Base-by-base conservation (phyloP, 2,888 invertebrate species). In the Tetragnatha montana region DNA sequence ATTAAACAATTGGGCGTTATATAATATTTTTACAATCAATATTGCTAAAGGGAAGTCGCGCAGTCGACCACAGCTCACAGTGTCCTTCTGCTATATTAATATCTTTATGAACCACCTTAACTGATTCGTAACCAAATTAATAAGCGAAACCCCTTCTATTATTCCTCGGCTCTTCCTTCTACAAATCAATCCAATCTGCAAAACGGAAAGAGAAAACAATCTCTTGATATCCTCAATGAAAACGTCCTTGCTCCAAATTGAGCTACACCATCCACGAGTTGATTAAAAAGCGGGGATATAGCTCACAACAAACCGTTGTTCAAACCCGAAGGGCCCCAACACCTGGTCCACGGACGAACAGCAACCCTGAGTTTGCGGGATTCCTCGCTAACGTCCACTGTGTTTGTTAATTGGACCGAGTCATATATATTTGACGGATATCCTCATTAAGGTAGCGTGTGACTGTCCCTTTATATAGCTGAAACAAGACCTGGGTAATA, bases 391-490 rank as follows among this genome's bases (percentile, higher is more conserved):
- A 49, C 8, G 50, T 35, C 49, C 35, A 35, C 35, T 35, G 47
- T 69, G 80, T 4, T 47, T 80, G 82, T 35, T 82, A 82, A 82
- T 82, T 82, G 82, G 82, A 82, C 82, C 82, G 74, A 51, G 51
- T 73, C 12, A 74, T 74, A 35, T 35, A 82, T 73, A 82, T 71
- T 51, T 74, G 50, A 60, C 82, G 82, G 82, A 82, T 22, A 82
- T 82, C 82, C 82, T 82, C 82, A 51, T 74, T 81, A 81, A n/a
- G 14, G 51, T 12, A n/a, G 50, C 47, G 81, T 78, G 78, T 51
- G 51, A 73, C 35, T 82, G 51, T 82, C 74, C 51, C 82, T 35
- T 51, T 51, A 73, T 82, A 74, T 35, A 73, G 60, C 73, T 74
- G 73, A 60, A 35, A 35, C 35, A 35, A 35, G 1, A 1, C 1